phyloP scores from a whole-genome alignment of 2,888 invertebrate species.

The Thumatha senex region DNA sequence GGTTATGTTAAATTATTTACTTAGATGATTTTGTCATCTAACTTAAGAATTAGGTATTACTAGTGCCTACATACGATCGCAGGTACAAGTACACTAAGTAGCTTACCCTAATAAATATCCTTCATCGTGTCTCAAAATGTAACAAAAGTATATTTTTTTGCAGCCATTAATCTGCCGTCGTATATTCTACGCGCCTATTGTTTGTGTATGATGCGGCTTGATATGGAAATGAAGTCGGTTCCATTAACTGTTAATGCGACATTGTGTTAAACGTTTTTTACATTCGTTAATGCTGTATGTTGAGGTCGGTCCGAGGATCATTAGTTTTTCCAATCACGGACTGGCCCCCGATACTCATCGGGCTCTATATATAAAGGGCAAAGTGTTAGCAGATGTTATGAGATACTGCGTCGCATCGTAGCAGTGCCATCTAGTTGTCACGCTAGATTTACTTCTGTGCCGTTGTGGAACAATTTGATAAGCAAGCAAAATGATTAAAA shows the following conservation, averaged over 20 bases:
- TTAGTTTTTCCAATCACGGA: conserved; percentile 76
- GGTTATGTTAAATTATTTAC: too few species aligned
- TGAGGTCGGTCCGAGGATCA: conserved; percentile 54
- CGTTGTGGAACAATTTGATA: conserved; percentile 15
- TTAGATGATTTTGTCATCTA: too few species aligned
- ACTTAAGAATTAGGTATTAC: too few species aligned
- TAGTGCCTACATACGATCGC: too few species aligned
- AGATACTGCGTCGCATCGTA: conserved; percentile 37
- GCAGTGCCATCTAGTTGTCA: conserved; percentile 61
- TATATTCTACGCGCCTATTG: conserved; percentile 40
- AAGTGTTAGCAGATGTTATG: conserved; percentile 28
- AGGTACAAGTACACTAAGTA: not conserved
- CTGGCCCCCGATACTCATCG: conserved; percentile 43
- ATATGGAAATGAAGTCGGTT: conserved; percentile 70
- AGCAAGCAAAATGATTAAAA: conserved; percentile 60
- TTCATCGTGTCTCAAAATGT: too few species aligned
- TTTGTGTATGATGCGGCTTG: conserved; percentile 60
- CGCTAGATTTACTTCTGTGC: conserved; percentile 58
- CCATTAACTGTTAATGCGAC: conserved; percentile 74
- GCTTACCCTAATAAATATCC: too few species aligned
- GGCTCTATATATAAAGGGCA: conserved; percentile 63
- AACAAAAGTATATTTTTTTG: conserved; percentile 40
- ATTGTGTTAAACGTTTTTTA: conserved; percentile 62
- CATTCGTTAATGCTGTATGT: conserved; percentile 54
- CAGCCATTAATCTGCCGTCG: conserved; percentile 43